Evolutionary conservation across 2,888 invertebrate species (phyloP).

Genomic region (Ecliptopera silaceata): DNA sequence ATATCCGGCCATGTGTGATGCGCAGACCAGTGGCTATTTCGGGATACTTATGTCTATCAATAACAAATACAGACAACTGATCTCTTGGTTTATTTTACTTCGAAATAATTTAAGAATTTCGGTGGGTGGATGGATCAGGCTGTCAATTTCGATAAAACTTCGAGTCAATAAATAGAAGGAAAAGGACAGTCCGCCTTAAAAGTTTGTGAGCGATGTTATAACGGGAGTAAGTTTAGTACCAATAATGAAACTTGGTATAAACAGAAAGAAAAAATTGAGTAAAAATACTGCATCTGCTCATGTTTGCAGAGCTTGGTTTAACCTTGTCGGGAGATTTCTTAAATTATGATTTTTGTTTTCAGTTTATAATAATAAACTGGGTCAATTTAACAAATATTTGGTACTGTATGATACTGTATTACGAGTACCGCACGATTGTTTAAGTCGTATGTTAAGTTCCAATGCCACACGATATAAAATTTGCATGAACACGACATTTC

Average conservation of each 20-base stretch:
- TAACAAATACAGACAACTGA: conserved; percentile 3
- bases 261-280: no score
- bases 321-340: no score
- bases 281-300: no score
- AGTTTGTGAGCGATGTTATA: conserved; percentile 34
- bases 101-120: not conserved
- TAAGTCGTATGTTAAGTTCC: conserved; percentile 10
- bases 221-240: not conserved
- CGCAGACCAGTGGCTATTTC: conserved; percentile 26
- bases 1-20: conserved; percentile 32
- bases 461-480: conserved; percentile 28
- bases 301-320: no score
- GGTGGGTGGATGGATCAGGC: conserved; percentile 10
- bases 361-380: no score
- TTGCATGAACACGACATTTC: conserved; percentile 37
- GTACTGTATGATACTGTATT: no score
- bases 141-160: conserved; percentile 15
- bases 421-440: not conserved
- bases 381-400: no score
- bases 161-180: conserved; percentile 9
- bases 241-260: not conserved
- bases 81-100: conserved; percentile 19
- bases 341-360: no score
- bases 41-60: conserved; percentile 14
- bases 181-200: conserved; percentile 15